phyloP scores from a whole-genome alignment of 2,113 vertebrate genomes.

The Promerops cafer region DNA sequence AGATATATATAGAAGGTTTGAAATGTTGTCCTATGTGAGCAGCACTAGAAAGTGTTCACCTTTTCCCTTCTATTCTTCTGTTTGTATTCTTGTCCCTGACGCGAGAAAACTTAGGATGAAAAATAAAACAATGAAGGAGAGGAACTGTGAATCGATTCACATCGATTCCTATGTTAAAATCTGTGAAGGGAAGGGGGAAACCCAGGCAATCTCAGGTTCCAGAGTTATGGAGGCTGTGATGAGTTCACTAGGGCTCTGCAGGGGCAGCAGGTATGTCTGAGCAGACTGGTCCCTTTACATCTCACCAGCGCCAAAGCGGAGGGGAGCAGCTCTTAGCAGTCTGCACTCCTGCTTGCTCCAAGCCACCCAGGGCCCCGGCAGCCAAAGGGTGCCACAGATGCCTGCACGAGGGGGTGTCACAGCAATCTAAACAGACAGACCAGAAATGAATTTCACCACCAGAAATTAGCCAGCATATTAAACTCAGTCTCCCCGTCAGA shows the following conservation, averaged over 20 bases:
- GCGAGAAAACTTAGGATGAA: not conserved
- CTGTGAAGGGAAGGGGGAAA: not conserved
- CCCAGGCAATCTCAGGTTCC: not conserved
- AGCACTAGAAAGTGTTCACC: not conserved
- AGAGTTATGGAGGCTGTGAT: not conserved
- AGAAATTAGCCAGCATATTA: conserved; percentile 34
- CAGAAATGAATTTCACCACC: conserved; percentile 22
- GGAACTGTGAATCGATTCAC: not conserved
- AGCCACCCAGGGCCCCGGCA: not conserved
- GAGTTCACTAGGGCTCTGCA: not conserved
- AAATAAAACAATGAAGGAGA: not conserved
- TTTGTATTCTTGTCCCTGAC: not conserved
- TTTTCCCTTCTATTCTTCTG: not conserved
- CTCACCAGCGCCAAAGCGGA: rapidly evolving
- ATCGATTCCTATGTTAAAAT: not conserved
- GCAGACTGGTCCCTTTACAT: not conserved
- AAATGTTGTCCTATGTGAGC: not conserved
- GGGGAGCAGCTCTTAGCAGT: not conserved
- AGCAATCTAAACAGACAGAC: conserved; percentile 10
- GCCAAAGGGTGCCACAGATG: not conserved
- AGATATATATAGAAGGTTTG: not conserved
- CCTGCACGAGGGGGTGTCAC: not conserved
- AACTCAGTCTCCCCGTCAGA: not conserved
- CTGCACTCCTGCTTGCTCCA: not conserved
- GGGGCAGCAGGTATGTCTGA: rapidly evolving